Evolutionary conservation across 2,113 vertebrate species (phyloP).

Genomic region (Hemichromis elongatus): DNA sequence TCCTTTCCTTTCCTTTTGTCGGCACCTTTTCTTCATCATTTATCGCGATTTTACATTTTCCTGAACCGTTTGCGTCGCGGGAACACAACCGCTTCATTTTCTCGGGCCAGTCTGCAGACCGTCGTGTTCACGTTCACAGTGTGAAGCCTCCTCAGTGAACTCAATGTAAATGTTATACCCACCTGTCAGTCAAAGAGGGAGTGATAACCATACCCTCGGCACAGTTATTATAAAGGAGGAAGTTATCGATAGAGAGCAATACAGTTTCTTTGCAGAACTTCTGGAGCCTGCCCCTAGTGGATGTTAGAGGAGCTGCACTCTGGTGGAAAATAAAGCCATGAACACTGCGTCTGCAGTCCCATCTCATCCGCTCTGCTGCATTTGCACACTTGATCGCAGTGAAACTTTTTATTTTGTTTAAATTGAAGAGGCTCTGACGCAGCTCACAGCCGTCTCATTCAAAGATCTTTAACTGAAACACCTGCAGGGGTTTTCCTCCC

Average conservation of each 20-base stretch:
- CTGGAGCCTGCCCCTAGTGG: background rate
- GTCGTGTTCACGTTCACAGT: background rate
- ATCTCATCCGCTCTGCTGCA: background rate
- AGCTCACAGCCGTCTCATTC: background rate
- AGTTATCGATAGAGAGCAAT: background rate
- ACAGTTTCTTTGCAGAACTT: background rate
- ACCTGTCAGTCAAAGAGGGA: background rate
- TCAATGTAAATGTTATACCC: background rate
- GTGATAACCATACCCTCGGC: rapidly evolving
- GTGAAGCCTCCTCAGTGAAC: background rate
- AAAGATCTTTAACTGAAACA: background rate
- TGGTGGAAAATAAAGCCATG: background rate
- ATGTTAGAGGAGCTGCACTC: background rate
- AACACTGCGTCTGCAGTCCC: background rate
- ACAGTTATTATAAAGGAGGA: background rate
- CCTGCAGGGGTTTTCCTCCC: background rate
- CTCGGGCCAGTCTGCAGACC: background rate
- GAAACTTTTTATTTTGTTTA: background rate
- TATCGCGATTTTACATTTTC: rapidly evolving
- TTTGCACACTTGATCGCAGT: background rate
- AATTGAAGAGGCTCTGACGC: rapidly evolving
- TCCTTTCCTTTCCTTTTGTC: background rate
- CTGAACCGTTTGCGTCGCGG: background rate
- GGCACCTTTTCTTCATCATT: background rate
- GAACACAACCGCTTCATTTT: rapidly evolving